phyloP scores from a whole-genome alignment of 2,113 vertebrate species.

The Dasyurus viverrinus region DNA sequence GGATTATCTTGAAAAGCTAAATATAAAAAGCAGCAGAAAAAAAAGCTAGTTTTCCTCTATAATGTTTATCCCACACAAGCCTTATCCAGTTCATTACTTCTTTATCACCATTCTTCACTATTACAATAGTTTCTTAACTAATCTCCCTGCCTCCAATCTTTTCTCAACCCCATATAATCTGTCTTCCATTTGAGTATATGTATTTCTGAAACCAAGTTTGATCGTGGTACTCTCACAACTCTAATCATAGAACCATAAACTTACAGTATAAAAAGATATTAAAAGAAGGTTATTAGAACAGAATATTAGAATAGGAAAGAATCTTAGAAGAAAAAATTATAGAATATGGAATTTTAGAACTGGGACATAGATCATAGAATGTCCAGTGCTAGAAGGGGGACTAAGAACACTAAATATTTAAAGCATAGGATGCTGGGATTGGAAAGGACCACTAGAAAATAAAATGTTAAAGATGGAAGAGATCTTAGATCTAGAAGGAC shows the following conservation, averaged over 20 bases:
- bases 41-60: neutral
- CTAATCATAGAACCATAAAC: neutral
- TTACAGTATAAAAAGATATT: neutral
- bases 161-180: neutral
- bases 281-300: neutral
- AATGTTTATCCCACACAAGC: neutral
- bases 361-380: neutral
- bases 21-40: neutral
- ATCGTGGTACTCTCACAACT: neutral
- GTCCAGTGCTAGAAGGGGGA: neutral
- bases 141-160: neutral
- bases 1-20: slow-evolving; percentile 22
- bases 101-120: neutral
- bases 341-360: neutral
- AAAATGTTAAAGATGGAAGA: neutral
- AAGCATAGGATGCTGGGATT: neutral
- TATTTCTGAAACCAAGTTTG: neutral
- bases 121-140: neutral
- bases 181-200: neutral
- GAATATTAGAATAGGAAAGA: neutral
- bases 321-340: neutral
- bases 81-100: neutral
- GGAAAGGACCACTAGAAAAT: neutral
- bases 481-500: neutral
- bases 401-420: neutral